A percentile compares a stretch with the other conserved stretches of the same genome.
phyloP scores from a whole-genome alignment of 1,140 invertebrate species.

The Sipha flava region DNA sequence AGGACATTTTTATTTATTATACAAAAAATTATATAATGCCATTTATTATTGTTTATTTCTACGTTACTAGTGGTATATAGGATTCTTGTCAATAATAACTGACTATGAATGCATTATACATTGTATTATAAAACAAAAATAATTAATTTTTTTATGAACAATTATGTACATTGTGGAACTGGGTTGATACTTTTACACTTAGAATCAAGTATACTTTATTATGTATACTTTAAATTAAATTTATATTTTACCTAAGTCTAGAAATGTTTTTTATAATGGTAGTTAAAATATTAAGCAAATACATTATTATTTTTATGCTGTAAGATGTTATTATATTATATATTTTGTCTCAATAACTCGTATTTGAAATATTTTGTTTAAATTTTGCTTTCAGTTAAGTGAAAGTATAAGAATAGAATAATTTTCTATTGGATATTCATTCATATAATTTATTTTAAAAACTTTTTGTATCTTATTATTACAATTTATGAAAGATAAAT shows the following conservation, averaged over 20 bases:
- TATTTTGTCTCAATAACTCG: background rate
- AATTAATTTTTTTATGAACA: background rate
- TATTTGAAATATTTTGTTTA: background rate
- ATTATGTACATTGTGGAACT: background rate
- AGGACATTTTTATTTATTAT: background rate
- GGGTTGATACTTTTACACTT: background rate
- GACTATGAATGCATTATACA: background rate
- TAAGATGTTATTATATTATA: background rate
- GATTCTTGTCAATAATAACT: background rate
- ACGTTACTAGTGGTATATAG: background rate
- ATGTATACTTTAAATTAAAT: background rate
- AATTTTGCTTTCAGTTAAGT: background rate
- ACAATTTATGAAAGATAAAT: too few species aligned
- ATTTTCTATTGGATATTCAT: too few species aligned
- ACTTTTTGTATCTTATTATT: too few species aligned
- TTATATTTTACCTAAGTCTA: background rate
- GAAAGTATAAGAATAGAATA: background rate
- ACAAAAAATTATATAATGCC: background rate
- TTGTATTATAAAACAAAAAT: background rate
- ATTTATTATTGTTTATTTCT: background rate
- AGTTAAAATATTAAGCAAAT: background rate
- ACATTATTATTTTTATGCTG: background rate
- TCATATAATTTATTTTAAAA: too few species aligned
- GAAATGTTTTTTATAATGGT: background rate
- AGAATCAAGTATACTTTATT: background rate